These are phyloP conservation scores for Epizoanthus ramosus DNA, from an alignment of 92 coral and sea anemone species.

Conservation along the genomic window DNA sequence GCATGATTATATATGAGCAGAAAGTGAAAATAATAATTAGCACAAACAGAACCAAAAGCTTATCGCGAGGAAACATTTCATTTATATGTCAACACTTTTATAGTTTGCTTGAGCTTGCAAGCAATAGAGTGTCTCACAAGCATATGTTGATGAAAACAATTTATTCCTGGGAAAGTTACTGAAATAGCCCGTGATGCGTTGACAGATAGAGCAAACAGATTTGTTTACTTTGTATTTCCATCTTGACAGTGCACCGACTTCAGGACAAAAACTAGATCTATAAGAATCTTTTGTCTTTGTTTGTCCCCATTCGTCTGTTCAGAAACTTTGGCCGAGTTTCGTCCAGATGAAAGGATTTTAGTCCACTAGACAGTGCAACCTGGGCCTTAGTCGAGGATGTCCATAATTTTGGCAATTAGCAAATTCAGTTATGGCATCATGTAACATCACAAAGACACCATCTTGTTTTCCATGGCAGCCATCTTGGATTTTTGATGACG, in stretches of 20 bases:
- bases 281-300: conserved; percentile 6
- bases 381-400: no score
- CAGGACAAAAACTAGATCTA: conserved; percentile 6
- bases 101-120: conserved; percentile 20
- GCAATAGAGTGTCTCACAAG: conserved; percentile 9
- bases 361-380: no score
- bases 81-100: conserved; percentile 16
- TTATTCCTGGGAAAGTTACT: conserved; percentile 24
- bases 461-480: no score
- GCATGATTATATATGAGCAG: conserved; percentile 14
- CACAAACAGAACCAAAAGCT: conserved; percentile 7
- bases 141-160: background rate
- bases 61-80: conserved; percentile 26
- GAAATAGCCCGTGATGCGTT: conserved; percentile 6
- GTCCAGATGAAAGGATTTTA: background rate
- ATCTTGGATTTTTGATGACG: no score
- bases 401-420: no score
- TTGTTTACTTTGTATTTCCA: conserved; percentile 13
- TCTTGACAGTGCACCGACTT: background rate
- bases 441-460: no score
- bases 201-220: conserved; percentile 13
- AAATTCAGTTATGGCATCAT: no score
- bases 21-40: conserved; percentile 24
- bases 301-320: conserved; percentile 5
- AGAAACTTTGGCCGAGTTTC: conserved; percentile 1